Conservation (phyloP, 2,888 invertebrate genomes). For the Athetis lepigone region DNA sequence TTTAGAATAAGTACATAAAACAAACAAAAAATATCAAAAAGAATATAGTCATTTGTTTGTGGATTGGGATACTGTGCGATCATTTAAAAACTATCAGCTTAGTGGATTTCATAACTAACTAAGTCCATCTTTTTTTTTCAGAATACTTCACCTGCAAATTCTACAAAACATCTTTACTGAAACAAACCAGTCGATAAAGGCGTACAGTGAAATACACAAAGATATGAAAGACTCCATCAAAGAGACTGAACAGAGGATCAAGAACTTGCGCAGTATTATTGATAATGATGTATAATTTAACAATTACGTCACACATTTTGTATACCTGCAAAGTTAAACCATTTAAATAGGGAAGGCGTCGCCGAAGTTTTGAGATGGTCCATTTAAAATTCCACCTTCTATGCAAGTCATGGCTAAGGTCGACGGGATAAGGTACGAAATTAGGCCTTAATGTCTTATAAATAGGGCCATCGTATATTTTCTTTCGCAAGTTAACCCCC, state of each 20-base stretch:
- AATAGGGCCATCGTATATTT: too few species aligned
- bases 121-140: constrained; percentile 66
- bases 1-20: neutral
- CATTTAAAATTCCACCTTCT: neutral
- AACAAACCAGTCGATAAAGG: constrained; percentile 85
- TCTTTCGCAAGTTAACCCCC: too few species aligned
- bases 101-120: too few species aligned
- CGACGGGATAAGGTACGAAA: neutral
- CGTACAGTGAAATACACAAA: constrained; percentile 84
- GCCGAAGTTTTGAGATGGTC: neutral
- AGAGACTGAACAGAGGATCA: constrained; percentile 81
- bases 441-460: too few species aligned
- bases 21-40: too few species aligned
- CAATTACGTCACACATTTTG: neutral
- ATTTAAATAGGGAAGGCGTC: too few species aligned
- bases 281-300: constrained; percentile 70
- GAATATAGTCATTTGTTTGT: too few species aligned
- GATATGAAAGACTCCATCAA: constrained; percentile 83
- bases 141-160: constrained; percentile 85
- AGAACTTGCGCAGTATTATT: constrained; percentile 78
- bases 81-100: too few species aligned
- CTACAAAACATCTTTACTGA: constrained; percentile 85
- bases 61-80: too few species aligned
- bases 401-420: neutral
- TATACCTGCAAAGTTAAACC: neutral